Evolutionary conservation across 2,888 invertebrate genomes (phyloP).

Genomic region (Dryobota labecula): DNA sequence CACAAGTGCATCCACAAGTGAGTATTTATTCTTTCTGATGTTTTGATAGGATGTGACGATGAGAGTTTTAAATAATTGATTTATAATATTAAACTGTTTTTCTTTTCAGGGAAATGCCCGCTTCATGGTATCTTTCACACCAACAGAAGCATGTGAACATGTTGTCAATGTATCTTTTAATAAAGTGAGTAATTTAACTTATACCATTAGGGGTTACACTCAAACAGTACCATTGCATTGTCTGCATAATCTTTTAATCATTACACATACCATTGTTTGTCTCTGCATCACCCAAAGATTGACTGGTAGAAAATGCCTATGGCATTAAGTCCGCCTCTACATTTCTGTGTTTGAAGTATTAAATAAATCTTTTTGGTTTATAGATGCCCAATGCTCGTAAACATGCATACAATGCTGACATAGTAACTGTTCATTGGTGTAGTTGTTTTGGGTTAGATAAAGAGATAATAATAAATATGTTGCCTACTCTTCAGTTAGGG

Average conservation of each 20-base stretch:
- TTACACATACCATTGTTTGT: no score
- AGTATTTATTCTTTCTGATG: constrained; percentile 69
- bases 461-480: no score
- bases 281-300: no score
- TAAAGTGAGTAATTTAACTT: constrained; percentile 91
- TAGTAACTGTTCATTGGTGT: no score
- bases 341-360: no score
- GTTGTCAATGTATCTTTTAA: constrained; percentile 99
- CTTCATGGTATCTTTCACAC: constrained; percentile 99
- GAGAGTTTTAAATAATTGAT: not conserved
- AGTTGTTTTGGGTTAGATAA: no score
- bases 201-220: not conserved
- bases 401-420: not conserved
- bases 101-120: constrained; percentile 89
- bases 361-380: not conserved
- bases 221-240: not conserved
- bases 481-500: no score
- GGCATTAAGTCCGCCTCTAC: no score
- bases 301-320: no score
- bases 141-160: constrained; percentile 98
- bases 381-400: not conserved
- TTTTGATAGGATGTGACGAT: not conserved
- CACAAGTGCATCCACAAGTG: constrained; percentile 98
- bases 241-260: not conserved
- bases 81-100: not conserved